phyloP scores from a whole-genome alignment of 1,140 invertebrate species.

The Pectinophora gossypiella region DNA sequence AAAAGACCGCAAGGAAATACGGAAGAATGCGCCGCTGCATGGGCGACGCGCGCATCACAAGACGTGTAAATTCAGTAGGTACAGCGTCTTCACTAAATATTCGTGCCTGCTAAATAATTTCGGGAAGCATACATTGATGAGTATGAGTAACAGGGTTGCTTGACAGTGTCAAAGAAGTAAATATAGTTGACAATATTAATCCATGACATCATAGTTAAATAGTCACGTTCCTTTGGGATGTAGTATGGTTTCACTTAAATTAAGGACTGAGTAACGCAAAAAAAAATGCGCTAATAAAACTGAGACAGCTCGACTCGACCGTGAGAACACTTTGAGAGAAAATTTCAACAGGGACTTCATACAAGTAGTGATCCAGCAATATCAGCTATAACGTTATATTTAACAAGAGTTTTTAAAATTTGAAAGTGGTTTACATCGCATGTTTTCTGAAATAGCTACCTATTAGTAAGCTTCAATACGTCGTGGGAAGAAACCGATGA shows the following conservation, averaged over 20 bases:
- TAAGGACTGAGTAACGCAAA: conserved; percentile 9
- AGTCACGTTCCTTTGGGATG: too few relatives aligned
- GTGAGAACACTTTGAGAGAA: conserved; percentile 15
- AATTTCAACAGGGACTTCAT: conserved; percentile 6
- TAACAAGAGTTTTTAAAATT: not conserved
- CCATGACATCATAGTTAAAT: too few relatives aligned
- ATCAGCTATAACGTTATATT: too few relatives aligned
- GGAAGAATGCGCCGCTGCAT: conserved; percentile 31
- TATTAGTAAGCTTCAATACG: not conserved
- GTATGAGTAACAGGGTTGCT: too few relatives aligned
- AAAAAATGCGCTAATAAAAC: conserved; percentile 6
- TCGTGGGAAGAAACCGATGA: conserved; percentile 13
- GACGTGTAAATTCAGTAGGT: too few relatives aligned
- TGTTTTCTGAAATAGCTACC: not conserved
- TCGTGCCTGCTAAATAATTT: too few relatives aligned
- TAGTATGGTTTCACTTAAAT: too few relatives aligned
- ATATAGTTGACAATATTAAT: too few relatives aligned
- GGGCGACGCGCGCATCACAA: not conserved
- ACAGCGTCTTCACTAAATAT: too few relatives aligned
- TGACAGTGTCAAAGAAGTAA: too few relatives aligned
- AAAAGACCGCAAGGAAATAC: conserved; percentile 45
- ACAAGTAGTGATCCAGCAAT: conserved; percentile 7
- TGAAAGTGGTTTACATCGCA: not conserved
- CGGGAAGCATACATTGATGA: too few relatives aligned
- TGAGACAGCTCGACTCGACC: conserved; percentile 4